Percentiles rank a stretch among this genome's conserved stretches.
Evolutionary conservation across 2,888 invertebrate genomes (phyloP).

Genomic region (Abrostola tripartita): DNA sequence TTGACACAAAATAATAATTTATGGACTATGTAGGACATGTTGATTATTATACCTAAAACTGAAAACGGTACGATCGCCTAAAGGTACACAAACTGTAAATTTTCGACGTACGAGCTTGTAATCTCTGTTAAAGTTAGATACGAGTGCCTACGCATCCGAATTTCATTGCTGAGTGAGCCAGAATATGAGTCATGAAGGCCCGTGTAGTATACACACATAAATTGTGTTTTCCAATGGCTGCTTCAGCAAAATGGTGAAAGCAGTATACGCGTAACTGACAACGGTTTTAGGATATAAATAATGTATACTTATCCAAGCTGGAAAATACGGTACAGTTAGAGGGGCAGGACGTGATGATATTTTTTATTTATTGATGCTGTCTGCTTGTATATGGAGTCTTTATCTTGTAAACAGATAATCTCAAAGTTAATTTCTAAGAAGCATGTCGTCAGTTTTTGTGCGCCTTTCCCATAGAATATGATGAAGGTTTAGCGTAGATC

Average conservation of each 20-base stretch:
- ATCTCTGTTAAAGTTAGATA: not conserved
- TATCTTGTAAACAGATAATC: not conserved
- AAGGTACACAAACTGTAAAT: not conserved
- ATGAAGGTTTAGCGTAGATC: not conserved
- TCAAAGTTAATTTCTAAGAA: slow-evolving; percentile 1
- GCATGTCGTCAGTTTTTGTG: not conserved
- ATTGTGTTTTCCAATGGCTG: slow-evolving; percentile 30
- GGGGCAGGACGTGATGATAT: not conserved
- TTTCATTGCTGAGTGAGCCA: slow-evolving; percentile 26
- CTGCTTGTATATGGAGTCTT: not conserved
- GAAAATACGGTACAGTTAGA: not conserved
- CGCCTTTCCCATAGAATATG: not conserved
- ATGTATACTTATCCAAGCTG: not conserved
- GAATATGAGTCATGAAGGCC: slow-evolving; percentile 7
- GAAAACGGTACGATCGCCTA: not conserved
- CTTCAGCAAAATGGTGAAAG: slow-evolving; percentile 11
- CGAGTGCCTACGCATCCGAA: slow-evolving; percentile 9
- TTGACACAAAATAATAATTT: too few species aligned
- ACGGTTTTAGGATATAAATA: slow-evolving; percentile 2
- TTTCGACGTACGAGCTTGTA: not conserved
- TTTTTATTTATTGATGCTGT: slow-evolving; percentile 14
- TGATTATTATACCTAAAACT: too few species aligned
- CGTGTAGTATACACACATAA: slow-evolving; percentile 7
- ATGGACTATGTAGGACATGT: too few species aligned
- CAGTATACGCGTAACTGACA: not conserved